Evolutionary conservation across 2,113 vertebrate species (phyloP).

Genomic region (Gymnocephalus cernua): DNA sequence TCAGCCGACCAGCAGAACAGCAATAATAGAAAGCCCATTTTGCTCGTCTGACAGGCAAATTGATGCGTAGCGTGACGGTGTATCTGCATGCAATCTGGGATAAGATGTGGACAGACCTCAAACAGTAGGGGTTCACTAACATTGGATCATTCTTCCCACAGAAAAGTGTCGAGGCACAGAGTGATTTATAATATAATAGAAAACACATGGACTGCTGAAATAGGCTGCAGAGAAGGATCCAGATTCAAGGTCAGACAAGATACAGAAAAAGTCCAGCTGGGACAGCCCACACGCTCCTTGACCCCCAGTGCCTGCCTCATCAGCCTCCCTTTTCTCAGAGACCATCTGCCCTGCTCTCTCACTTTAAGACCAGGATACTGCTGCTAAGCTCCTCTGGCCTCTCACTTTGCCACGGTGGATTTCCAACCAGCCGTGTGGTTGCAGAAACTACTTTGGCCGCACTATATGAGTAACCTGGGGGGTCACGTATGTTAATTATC

Average conservation of each 20-base stretch:
- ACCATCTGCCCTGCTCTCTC: conserved; percentile 56
- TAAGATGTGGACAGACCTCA: conserved; percentile 48
- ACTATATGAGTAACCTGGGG: conserved; percentile 25
- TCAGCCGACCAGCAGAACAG: conserved; percentile 24
- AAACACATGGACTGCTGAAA: conserved; percentile 50
- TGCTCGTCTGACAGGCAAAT: conserved; percentile 47
- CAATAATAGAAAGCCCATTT: conserved; percentile 45
- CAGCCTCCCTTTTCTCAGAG: conserved; percentile 18
- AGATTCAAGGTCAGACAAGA: conserved; percentile 33
- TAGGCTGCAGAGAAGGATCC: conserved; percentile 8
- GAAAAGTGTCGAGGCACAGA: conserved; percentile 29
- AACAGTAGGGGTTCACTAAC: conserved; percentile 49
- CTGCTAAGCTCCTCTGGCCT: conserved; percentile 40
- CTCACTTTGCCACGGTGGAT: conserved; percentile 43
- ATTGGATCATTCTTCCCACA: conserved; percentile 34
- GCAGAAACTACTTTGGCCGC: conserved; percentile 11
- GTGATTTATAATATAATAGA: conserved; percentile 60
- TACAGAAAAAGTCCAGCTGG: conserved; percentile 53
- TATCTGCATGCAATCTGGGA: conserved; percentile 51
- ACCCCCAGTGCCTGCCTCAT: background rate
- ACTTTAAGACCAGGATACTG: conserved; percentile 50
- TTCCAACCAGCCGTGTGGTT: conserved; percentile 16
- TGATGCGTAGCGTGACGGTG: conserved; percentile 25
- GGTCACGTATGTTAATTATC: conserved; percentile 57
- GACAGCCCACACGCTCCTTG: conserved; percentile 17